A percentile compares a stretch with the other conserved stretches of the same genome.
Conservation (phyloP, 2,888 invertebrate genomes). For the Agrochola litura region DNA sequence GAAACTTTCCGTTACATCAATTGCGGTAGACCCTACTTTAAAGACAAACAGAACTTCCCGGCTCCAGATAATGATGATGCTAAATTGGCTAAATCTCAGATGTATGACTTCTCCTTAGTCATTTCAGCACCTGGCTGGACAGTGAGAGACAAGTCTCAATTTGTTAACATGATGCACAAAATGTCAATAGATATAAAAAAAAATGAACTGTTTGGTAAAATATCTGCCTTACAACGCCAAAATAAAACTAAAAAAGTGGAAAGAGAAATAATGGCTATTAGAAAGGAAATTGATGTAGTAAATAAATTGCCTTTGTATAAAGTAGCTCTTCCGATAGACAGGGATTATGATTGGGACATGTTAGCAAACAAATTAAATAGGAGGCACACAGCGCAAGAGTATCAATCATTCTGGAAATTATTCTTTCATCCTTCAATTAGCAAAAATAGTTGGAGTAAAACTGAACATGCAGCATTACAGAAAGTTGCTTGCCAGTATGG, state of each 20-base stretch:
- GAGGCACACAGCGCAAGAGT: conserved; percentile 92
- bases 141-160: conserved; percentile 88
- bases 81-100: conserved; percentile 78
- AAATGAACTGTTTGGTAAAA: conserved; percentile 70
- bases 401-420: conserved; percentile 93
- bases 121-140: conserved; percentile 89
- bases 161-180: conserved; percentile 87
- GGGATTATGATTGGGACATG: conserved; percentile 91
- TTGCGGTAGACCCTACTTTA: conserved; percentile 92
- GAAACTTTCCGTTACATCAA: conserved; percentile 76
- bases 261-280: conserved; percentile 65
- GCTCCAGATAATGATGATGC: conserved; percentile 92
- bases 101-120: conserved; percentile 87
- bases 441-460: conserved; percentile 81
- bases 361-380: conserved; percentile 86
- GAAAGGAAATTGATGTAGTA: conserved; percentile 70
- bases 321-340: conserved; percentile 78
- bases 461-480: conserved; percentile 77
- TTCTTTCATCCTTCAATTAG: conserved; percentile 93
- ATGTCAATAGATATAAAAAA: conserved; percentile 73
- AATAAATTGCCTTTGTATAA: conserved; percentile 72
- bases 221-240: conserved; percentile 70
- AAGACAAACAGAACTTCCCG: conserved; percentile 89
- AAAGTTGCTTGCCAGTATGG: conserved; percentile 78
- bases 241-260: conserved; percentile 40